These are phyloP conservation scores for Hipparchia sbordonii DNA, from an alignment of 2,888 invertebrate genomes.

Conservation along the genomic window DNA sequence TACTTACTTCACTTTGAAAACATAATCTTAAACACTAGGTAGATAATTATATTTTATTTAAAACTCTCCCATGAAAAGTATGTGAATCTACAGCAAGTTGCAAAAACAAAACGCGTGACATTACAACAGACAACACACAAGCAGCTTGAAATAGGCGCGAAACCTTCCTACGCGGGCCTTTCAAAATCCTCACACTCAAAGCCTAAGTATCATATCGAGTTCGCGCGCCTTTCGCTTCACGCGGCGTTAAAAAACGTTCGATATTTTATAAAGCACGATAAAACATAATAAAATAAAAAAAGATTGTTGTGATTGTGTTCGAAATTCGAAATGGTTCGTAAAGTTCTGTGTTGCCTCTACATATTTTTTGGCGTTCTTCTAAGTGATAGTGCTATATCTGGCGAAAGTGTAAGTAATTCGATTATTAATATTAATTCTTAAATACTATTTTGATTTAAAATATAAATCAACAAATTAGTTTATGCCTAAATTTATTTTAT, in stretches of 20 bases:
- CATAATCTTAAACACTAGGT: no score
- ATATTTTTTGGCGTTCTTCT: constrained; percentile 67
- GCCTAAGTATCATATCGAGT: constrained; percentile 64
- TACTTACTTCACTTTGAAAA: no score
- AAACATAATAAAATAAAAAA: constrained; percentile 7
- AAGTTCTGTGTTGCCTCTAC: constrained; percentile 72
- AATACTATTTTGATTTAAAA: no score
- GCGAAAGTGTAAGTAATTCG: constrained; percentile 67
- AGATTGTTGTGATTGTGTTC: constrained; percentile 40
- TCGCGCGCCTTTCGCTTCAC: constrained; percentile 73
- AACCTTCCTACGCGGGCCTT: constrained; percentile 83
- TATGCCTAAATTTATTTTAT: no score
- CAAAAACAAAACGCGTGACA: constrained; percentile 62
- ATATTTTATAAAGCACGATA: constrained; percentile 35
- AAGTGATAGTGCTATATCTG: constrained; percentile 74
- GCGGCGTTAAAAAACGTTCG: constrained; percentile 42
- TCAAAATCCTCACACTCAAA: constrained; percentile 74
- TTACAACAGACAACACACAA: constrained; percentile 33
- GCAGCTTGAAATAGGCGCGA: constrained; percentile 65
- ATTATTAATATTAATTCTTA: neutral
- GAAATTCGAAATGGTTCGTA: constrained; percentile 65
- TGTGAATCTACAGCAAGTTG: constrained; percentile 31
- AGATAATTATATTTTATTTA: no score
- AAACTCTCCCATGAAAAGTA: constrained; percentile 3
- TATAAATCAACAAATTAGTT: no score